Evolutionary conservation across 2,113 vertebrate genomes (phyloP).

Genomic region (Centropus bengalensis): DNA sequence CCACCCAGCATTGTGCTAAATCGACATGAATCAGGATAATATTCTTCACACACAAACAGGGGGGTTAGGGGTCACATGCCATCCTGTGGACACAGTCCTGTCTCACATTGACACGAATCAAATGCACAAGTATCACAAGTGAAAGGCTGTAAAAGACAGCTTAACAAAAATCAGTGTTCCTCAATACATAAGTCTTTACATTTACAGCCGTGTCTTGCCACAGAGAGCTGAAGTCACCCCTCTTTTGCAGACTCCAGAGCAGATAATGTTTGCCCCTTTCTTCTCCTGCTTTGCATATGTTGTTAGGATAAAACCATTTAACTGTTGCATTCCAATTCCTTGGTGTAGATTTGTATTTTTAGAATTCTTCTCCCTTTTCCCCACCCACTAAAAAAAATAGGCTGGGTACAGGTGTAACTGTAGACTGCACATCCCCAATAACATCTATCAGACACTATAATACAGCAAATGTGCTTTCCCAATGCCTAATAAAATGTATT

Average conservation of each 20-base stretch:
- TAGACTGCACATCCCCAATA: not conserved
- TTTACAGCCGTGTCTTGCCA: not conserved
- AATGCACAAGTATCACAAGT: too few species aligned
- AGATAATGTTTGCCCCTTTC: not conserved
- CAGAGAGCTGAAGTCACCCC: not conserved
- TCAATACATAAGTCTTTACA: not conserved
- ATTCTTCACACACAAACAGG: too few species aligned
- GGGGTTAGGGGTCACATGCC: too few species aligned
- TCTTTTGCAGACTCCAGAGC: not conserved
- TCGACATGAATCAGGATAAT: too few species aligned
- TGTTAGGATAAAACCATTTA: not conserved
- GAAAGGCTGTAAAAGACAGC: not conserved
- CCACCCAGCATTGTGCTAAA: too few species aligned
- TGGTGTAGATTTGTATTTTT: not conserved
- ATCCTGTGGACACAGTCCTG: too few species aligned
- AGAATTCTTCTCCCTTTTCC: not conserved
- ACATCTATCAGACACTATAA: not conserved
- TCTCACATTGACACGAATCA: too few species aligned
- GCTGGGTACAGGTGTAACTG: not conserved
- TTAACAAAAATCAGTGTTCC: not conserved
- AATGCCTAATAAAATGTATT: not conserved
- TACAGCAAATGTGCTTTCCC: not conserved
- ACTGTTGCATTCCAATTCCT: not conserved
- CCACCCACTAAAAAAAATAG: not conserved
- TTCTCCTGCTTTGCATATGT: not conserved